Base-by-base conservation (phyloP, 2,797 vertebrate genomes). In the Rhinoraja longicauda region DNA sequence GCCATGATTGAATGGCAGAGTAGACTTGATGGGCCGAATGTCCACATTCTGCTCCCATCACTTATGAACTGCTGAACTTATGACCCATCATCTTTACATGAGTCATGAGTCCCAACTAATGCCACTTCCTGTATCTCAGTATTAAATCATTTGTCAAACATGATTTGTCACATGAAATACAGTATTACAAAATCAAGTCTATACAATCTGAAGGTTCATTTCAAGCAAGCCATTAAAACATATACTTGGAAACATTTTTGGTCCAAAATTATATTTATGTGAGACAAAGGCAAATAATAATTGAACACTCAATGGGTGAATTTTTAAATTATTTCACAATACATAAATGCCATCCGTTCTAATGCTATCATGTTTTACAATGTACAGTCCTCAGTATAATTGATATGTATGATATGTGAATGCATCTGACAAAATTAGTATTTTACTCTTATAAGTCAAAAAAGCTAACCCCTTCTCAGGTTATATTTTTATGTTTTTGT, bases 51-150 rank as follows among this genome's bases (percentile, higher is more conserved):
- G 45, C 4, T 53, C 4, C 45, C 53, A 53, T 53, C 45, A 45
- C 2, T 53, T 53, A 53, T 53, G 45, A 53, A 53, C 45, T 53
- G 45, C 53, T 53, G 45, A 53, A 53, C 4, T 53, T 53, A 53
- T 53, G 45, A 53, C 45, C 67, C 32, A 73, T 72, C 36, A 91
- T 73, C 36, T 91, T 70, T 72, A 26, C 90, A 91, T 24, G 36
- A 92, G 90, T 70, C 75, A 24, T 92, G 90, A 39, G 72, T 57
- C 67, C 39, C 90, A 75, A 75, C 53, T 92, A 92, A 92, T 75
- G 70, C 53, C 67, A 92, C 21, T 92, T 75, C 90, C 39, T 57
- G 13, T 29, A 92, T 70, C 70, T 75, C 36, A n/a, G 53, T 73
- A 92, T 92, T 92, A 92, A 92, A 73, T 45, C 19, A 75, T 45